phyloP scores from a whole-genome alignment of 2,797 vertebrate species.

The Falco cherrug region DNA sequence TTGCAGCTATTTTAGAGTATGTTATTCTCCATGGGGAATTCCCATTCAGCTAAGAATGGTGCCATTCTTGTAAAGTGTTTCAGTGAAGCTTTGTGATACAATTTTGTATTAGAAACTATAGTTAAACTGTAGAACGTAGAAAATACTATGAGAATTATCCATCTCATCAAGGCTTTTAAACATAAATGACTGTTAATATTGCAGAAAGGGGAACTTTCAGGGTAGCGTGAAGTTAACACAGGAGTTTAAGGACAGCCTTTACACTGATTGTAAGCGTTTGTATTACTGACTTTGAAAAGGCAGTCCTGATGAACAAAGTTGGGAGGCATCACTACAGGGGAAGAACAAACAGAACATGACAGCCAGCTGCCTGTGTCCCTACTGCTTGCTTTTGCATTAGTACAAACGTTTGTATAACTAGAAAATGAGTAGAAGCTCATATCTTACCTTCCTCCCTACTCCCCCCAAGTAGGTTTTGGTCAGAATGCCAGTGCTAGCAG shows the following conservation, averaged over 20 bases:
- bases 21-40: not conserved
- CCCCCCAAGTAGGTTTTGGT: not conserved
- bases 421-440: not conserved
- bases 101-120: not conserved
- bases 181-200: not conserved
- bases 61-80: slow-evolving; percentile 1
- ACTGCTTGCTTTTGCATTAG: not conserved
- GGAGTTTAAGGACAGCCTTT: not conserved
- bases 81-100: not conserved
- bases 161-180: not conserved
- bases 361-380: not conserved
- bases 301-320: not conserved
- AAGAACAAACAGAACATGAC: not conserved
- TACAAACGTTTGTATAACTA: not conserved
- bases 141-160: not conserved
- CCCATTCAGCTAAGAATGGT: slow-evolving; percentile 16
- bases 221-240: not conserved
- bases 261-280: not conserved
- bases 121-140: not conserved
- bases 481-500: not conserved
- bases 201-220: not conserved
- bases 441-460: too few species aligned
- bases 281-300: not conserved
- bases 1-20: slow-evolving; percentile 9
- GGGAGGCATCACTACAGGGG: not conserved